Evolutionary conservation across 2,113 vertebrate species (phyloP).

Genomic region (Macrotis lagotis): DNA sequence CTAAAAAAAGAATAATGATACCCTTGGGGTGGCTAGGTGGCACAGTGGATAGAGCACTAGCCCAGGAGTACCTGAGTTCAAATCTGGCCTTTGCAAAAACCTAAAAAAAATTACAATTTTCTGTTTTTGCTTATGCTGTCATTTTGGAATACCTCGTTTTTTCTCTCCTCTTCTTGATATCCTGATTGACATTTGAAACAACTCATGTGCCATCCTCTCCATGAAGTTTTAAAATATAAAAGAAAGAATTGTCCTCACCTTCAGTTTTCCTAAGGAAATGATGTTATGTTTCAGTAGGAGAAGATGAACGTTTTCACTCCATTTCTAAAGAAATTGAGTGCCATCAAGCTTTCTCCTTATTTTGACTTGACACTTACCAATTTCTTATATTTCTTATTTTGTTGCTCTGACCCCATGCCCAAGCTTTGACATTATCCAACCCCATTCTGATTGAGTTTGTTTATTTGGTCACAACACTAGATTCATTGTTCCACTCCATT

Average conservation of each 20-base stretch:
- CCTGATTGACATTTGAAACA: too few species aligned
- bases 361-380: neutral
- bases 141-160: too few species aligned
- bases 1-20: too few species aligned
- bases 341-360: neutral
- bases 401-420: neutral
- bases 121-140: too few species aligned
- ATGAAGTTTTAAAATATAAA: neutral
- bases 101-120: too few species aligned
- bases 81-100: too few species aligned
- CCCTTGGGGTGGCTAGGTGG: too few species aligned
- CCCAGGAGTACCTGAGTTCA: too few species aligned
- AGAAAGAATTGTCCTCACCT: neutral
- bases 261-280: neutral
- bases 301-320: neutral
- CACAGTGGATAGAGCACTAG: too few species aligned
- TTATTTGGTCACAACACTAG: neutral
- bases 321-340: neutral
- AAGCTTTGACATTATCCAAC: neutral
- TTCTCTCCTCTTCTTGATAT: too few species aligned
- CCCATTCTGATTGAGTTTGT: neutral
- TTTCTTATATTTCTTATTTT: constrained; percentile 3
- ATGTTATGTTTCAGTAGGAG: neutral
- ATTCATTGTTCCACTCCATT: neutral
- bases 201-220: too few species aligned